Base-by-base conservation (phyloP, 2,888 invertebrate species). In the Rhyacophila evoluta region DNA sequence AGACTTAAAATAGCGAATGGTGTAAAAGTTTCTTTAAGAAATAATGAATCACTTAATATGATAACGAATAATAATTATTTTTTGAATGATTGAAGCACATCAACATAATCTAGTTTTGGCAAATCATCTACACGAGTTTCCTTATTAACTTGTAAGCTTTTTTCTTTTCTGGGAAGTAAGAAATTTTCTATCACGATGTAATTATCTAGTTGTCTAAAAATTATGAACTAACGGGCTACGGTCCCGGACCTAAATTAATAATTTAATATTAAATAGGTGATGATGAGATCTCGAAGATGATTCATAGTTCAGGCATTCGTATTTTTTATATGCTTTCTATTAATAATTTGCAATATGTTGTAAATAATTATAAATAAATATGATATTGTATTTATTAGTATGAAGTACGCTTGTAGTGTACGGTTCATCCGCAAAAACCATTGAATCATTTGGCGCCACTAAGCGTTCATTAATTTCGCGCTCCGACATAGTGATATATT, bases 371-470 rank as follows among this genome's bases (percentile, higher is more conserved):
- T 55, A 19, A 55, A 55, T 55, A 33, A 33, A 33, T 33, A 33
- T 6, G 29, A 33, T 33, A 33, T 33, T 33, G 29, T 6, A 33
- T 4, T 33, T 6, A 2, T 19, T 55, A 55, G 19, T 19, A 55
- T 19, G 19, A 19, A 55, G 55, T 55, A 55, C 19, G 55, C 19
- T 19, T 12, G 19, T 55, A 55, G 55, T 39, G n/a, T 39, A 39
- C 39, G 15, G 39, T 25, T 55, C 19, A 19, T 25, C 55, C 55
- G 55, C 19, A 55, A 55, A 55, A 39, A 55, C 10, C 12, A 10
- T 55, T 19, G 15, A 55, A 25, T 55, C 55, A 55, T 55, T 55
- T 55, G 55, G 55, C 55, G 55, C 55, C 55, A 55, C 15, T 25
- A 25, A 55, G 55, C 55, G 55, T 19, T 55, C 55, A 55, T 10